Base-by-base conservation (phyloP, 1,140 invertebrate species). In the Apis mellifera region DNA sequence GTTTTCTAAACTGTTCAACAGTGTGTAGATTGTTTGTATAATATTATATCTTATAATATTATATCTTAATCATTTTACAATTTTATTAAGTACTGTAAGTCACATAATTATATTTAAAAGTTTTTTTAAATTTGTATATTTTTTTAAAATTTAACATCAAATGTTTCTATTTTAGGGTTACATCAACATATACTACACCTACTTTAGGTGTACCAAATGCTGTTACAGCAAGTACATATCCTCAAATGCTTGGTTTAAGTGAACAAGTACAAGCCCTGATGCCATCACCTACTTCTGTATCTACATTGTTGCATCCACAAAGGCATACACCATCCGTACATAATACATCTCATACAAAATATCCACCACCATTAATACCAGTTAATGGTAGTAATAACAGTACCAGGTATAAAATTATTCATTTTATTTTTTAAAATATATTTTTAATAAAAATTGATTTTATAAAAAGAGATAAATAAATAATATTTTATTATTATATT, bases 291-390 rank as follows among this genome's bases (percentile, higher is more conserved):
- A 88, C 93, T 32, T 89, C 92, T 0, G 84, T 90, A 21, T 85
- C 92, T 48, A 90, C 90, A 26, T 87, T 94, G 79, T 86, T 94
- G 89, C 94, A 94, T 81, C 90, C 89, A 15, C 92, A 92, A 74
- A 92, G 93, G 89, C 94, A 94, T 78, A 93, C 93, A 69, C 90
- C 92, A 77, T 91, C 93, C 59, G 91, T 91, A 26, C 91, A 94
- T 76, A 94, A 93, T 85, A 83, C 92, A 17, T 91, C 91, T 57
- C 92, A 92, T 68, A 77, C 91, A n/a, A 95, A 95, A 74, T 95
- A 95, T 86, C 95, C 95, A 78, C 95, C 95, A 68, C 95, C 95
- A 23, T 90, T 96, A 57, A 94, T 95, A 87, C 95, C 95, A 73
- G 95, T 95, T 17, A 94, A 94, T 76, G 92, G 93, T 70, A 93